A percentile compares a stretch with the other conserved stretches of the same genome.
Conservation (phyloP, 92 coral and sea anemone species). For the Isaurus tuberculatus region DNA sequence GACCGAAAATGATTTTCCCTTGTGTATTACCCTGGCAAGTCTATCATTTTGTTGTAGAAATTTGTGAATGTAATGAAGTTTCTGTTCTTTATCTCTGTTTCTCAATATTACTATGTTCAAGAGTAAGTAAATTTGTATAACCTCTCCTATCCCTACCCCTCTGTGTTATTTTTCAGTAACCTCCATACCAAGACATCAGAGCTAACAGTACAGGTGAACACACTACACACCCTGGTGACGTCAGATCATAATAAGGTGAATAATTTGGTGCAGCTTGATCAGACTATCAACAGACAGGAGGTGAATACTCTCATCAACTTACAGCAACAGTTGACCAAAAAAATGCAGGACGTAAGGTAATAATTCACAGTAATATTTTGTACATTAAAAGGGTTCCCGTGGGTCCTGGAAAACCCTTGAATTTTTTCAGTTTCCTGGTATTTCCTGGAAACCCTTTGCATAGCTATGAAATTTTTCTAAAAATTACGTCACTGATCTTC, state of each 20-base stretch:
- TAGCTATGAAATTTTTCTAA: too few relatives aligned
- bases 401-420: too few relatives aligned
- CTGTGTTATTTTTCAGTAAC: slow-evolving; percentile 61
- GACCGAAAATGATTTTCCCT: too few relatives aligned
- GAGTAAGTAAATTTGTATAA: slow-evolving; percentile 2
- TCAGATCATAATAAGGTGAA: slow-evolving; percentile 75
- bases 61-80: too few relatives aligned
- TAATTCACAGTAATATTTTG: not conserved
- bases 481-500: too few relatives aligned
- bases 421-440: too few relatives aligned
- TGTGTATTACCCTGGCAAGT: too few relatives aligned
- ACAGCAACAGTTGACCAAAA: slow-evolving; percentile 82
- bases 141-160: not conserved
- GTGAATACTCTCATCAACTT: slow-evolving; percentile 85
- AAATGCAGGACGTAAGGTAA: slow-evolving; percentile 90
- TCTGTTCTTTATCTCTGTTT: too few relatives aligned
- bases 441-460: too few relatives aligned
- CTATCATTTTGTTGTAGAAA: too few relatives aligned
- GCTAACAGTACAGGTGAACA: slow-evolving; percentile 86
- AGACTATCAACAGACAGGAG: slow-evolving; percentile 92
- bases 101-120: too few relatives aligned
- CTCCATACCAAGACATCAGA: slow-evolving; percentile 94
- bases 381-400: too few relatives aligned
- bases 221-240: slow-evolving; percentile 77
- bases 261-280: slow-evolving; percentile 71